A percentile compares a stretch with the other conserved stretches of the same genome.
phyloP scores from a whole-genome alignment of 2,797 vertebrate genomes.

The Pangasius mekongensis region DNA sequence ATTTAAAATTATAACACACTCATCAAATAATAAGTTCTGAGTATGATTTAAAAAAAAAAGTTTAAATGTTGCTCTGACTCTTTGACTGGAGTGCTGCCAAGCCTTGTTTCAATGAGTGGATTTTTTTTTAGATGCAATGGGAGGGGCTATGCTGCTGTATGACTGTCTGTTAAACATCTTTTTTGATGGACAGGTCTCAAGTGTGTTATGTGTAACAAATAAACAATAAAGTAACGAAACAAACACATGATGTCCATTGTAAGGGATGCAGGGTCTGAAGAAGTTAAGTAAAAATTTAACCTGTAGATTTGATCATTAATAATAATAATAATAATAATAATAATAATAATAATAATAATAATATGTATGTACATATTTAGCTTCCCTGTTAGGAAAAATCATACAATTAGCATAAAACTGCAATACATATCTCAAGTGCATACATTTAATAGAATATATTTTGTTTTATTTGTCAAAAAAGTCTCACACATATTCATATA shows the following conservation, averaged over 20 bases:
- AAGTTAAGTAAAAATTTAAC: not conserved
- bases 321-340: not conserved
- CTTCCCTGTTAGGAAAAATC: not conserved
- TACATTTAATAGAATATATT: slow-evolving; percentile 60
- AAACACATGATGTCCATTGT: not conserved
- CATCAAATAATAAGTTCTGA: not conserved
- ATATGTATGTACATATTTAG: not conserved
- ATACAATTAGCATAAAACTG: not conserved
- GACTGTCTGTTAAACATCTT: not conserved
- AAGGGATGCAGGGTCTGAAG: not conserved
- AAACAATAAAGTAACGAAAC: not conserved
- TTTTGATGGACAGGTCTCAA: not conserved
- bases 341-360: not conserved
- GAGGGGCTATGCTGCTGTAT: not conserved
- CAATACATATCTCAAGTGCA: slow-evolving; percentile 42
- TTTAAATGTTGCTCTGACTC: not conserved
- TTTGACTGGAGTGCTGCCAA: not conserved
- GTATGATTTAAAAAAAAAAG: not conserved
- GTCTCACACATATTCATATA: slow-evolving; percentile 74
- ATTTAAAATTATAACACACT: not conserved
- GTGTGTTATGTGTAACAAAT: not conserved
- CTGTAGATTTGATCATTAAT: not conserved
- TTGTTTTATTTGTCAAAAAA: slow-evolving; percentile 52
- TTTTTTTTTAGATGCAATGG: not conserved
- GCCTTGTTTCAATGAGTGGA: not conserved